phyloP scores from a whole-genome alignment of 2,888 invertebrate species.

The Spialia ferax region DNA sequence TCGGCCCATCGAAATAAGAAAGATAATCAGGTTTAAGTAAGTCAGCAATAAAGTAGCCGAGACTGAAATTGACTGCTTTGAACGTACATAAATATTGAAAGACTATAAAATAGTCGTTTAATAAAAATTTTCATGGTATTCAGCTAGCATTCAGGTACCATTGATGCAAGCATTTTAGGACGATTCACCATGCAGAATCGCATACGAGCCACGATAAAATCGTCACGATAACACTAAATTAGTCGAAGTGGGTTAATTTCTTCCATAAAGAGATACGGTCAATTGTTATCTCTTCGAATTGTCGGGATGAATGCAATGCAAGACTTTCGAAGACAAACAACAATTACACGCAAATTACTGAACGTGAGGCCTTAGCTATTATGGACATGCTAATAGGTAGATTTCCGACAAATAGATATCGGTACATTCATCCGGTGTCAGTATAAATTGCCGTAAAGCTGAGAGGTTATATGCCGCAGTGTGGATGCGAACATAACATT shows the following conservation, averaged over 20 bases:
- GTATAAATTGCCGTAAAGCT: constrained; percentile 23
- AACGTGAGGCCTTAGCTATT: constrained; percentile 32
- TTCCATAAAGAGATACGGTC: constrained; percentile 40
- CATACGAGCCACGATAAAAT: constrained; percentile 42
- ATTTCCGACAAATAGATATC: constrained; percentile 37
- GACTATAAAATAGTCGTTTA: constrained; percentile 35
- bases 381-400: constrained; percentile 38
- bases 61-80: background rate
- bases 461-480: constrained; percentile 11
- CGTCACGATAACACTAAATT: constrained; percentile 35
- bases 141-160: constrained; percentile 46
- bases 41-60: constrained; percentile 6
- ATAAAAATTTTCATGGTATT: constrained; percentile 36
- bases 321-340: constrained; percentile 36
- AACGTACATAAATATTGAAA: constrained; percentile 12
- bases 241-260: constrained; percentile 44
- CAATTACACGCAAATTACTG: constrained; percentile 38
- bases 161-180: constrained; percentile 49
- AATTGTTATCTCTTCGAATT: constrained; percentile 36
- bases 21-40: background rate
- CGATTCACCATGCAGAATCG: constrained; percentile 41
- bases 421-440: constrained; percentile 17
- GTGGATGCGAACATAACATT: constrained; percentile 34
- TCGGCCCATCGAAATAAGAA: too few relatives aligned
- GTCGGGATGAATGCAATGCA: constrained; percentile 29